Evolutionary conservation across 2,113 vertebrate genomes (phyloP).

Genomic region (Thunnus thynnus): DNA sequence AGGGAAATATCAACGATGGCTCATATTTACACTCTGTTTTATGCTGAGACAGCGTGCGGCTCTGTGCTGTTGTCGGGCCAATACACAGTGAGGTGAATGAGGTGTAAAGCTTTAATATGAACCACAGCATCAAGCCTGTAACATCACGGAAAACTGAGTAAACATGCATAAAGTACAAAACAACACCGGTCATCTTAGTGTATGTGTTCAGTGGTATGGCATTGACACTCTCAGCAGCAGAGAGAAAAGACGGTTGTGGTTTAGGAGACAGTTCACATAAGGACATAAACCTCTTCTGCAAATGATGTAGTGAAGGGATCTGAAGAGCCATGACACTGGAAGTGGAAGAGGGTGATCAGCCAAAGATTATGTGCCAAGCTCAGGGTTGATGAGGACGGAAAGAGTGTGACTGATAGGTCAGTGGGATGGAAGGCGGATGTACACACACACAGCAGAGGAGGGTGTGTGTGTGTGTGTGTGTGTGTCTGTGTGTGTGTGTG

Average conservation of each 20-base stretch:
- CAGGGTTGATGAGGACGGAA: slow-evolving; percentile 56
- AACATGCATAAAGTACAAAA: slow-evolving; percentile 41
- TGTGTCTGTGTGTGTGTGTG: neutral
- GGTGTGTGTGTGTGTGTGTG: neutral
- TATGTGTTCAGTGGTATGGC: slow-evolving; percentile 12
- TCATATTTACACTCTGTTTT: slow-evolving; percentile 31
- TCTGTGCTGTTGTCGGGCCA: neutral
- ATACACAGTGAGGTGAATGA: slow-evolving; percentile 6
- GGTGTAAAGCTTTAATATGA: slow-evolving; percentile 31
- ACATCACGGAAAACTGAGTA: slow-evolving; percentile 30
- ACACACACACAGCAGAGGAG: slow-evolving; percentile 14
- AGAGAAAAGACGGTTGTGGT: slow-evolving; percentile 26
- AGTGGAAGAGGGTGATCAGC: slow-evolving; percentile 54
- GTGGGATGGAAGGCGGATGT: slow-evolving; percentile 36
- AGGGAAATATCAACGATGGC: neutral
- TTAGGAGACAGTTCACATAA: slow-evolving; percentile 57
- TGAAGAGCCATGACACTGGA: slow-evolving; percentile 39
- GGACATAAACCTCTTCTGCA: slow-evolving; percentile 60
- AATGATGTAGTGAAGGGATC: slow-evolving; percentile 54
- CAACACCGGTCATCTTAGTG: slow-evolving; percentile 37
- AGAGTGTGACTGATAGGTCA: slow-evolving; percentile 54
- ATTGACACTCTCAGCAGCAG: neutral
- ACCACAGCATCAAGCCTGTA: slow-evolving; percentile 13
- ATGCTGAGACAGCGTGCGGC: slow-evolving; percentile 7
- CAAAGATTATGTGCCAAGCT: slow-evolving; percentile 43